Percentiles rank a stretch among this genome's conserved stretches.
Evolutionary conservation across 2,888 invertebrate genomes (phyloP).

Genomic region (Ophioninae sp.): DNA sequence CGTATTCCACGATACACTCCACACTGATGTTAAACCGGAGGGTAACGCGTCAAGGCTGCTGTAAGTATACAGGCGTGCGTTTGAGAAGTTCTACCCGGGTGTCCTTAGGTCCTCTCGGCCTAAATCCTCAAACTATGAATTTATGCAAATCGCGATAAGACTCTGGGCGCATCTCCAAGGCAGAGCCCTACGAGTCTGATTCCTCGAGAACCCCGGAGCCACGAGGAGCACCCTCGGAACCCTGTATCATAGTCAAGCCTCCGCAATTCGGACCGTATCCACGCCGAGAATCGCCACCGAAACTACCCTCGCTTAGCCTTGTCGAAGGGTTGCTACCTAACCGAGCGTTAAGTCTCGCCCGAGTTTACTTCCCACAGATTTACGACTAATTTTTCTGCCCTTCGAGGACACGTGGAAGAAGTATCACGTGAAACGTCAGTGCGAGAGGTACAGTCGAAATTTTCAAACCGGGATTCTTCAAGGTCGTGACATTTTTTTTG

Average conservation of each 20-base stretch:
- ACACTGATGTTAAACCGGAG: slow-evolving; percentile 15
- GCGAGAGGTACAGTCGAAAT: too few relatives aligned
- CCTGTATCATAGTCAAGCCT: slow-evolving; percentile 39
- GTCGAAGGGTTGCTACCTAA: slow-evolving; percentile 63
- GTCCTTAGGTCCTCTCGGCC: slow-evolving; percentile 71
- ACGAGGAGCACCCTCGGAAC: slow-evolving; percentile 25
- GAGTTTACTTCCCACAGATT: slow-evolving; percentile 48
- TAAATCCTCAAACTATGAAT: slow-evolving; percentile 79
- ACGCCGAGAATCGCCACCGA: slow-evolving; percentile 53
- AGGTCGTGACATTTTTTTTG: too few relatives aligned
- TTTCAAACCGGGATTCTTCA: too few relatives aligned
- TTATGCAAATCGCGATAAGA: slow-evolving; percentile 81
- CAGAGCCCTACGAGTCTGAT: slow-evolving; percentile 45
- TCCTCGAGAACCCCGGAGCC: slow-evolving; percentile 42
- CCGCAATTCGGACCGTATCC: slow-evolving; percentile 56
- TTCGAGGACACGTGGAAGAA: too few relatives aligned
- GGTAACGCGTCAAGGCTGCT: slow-evolving; percentile 28
- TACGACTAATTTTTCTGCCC: slow-evolving; percentile 27
- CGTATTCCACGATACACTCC: slow-evolving; percentile 27
- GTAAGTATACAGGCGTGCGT: slow-evolving; percentile 39
- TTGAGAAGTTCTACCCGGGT: slow-evolving; percentile 64
- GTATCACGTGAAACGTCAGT: too few relatives aligned
- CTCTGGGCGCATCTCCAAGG: slow-evolving; percentile 72
- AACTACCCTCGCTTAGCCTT: slow-evolving; percentile 63
- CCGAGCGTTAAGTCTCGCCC: slow-evolving; percentile 66